Evolutionary conservation across 92 coral and sea anemone species (phyloP).

Genomic region (Porites evermanni): DNA sequence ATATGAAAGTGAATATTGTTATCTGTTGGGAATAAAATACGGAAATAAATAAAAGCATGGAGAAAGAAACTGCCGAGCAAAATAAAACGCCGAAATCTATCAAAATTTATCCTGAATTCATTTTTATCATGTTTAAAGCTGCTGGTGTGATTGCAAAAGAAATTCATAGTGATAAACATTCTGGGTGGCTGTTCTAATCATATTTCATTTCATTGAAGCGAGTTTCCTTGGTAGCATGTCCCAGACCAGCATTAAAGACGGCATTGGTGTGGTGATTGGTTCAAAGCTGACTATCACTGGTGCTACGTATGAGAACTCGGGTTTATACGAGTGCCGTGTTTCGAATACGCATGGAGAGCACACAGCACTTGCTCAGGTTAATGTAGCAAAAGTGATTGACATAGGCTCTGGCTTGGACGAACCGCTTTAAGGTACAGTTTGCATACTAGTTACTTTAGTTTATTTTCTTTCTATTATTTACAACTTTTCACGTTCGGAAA

Average conservation of each 20-base stretch:
- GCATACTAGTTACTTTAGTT: background rate
- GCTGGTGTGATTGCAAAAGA: no score
- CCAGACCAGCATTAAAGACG: constrained; percentile 46
- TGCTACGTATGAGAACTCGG: constrained; percentile 66
- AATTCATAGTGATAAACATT: no score
- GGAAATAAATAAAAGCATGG: no score
- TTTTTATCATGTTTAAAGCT: no score
- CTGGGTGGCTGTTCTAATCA: no score
- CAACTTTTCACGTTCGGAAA: background rate
- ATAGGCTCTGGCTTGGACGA: constrained; percentile 48
- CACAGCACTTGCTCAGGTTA: constrained; percentile 49
- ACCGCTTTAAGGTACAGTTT: constrained; percentile 3
- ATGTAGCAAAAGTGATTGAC: constrained; percentile 62
- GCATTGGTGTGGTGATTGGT: constrained; percentile 61
- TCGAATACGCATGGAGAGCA: constrained; percentile 67
- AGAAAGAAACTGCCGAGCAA: no score
- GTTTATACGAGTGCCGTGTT: constrained; percentile 78
- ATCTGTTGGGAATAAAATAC: no score
- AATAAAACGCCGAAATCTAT: no score
- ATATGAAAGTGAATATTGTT: no score
- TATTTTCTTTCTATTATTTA: background rate
- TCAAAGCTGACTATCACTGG: constrained; percentile 61
- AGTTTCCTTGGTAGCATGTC: constrained; percentile 76
- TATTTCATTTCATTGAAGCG: constrained; percentile 23
- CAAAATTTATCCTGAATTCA: no score